These are phyloP conservation scores for Remorina albescens DNA, from an alignment of 2,797 vertebrate genomes.

Conservation along the genomic window DNA sequence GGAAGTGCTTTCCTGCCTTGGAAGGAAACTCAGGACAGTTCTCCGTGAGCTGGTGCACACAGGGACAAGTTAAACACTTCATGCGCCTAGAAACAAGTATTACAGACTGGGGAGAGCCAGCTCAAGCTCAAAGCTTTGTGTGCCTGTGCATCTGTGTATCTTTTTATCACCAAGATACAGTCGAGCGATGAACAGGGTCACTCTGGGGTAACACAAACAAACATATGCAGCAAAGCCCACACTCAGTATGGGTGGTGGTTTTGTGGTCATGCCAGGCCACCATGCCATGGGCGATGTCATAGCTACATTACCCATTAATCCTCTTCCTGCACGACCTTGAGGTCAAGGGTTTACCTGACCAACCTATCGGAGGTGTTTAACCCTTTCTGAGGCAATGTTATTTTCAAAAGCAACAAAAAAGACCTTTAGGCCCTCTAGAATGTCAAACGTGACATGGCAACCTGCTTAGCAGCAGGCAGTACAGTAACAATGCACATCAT, in stretches of 20 bases:
- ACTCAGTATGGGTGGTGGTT: conserved; percentile 3
- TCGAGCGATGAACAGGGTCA: conserved; percentile 34
- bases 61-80: conserved; percentile 41
- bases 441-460: neutral
- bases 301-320: conserved; percentile 38
- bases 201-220: conserved; percentile 36
- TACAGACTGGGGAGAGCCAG: conserved; percentile 12
- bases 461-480: too few species aligned
- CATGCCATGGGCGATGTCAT: conserved; percentile 63
- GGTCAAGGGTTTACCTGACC: conserved; percentile 17
- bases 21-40: conserved; percentile 32
- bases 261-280: conserved; percentile 68
- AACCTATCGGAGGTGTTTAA: neutral
- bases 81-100: conserved; percentile 5
- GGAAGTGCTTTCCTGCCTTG: conserved; percentile 60
- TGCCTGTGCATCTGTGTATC: neutral
- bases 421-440: neutral
- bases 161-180: conserved; percentile 13
- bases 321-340: conserved; percentile 33
- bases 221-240: conserved; percentile 15
- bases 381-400: neutral
- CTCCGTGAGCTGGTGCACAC: neutral
- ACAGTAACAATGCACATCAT: neutral
- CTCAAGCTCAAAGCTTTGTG: conserved; percentile 7
- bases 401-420: neutral